Base-by-base conservation (phyloP, 2,113 vertebrate species). In the Suricata suricatta region DNA sequence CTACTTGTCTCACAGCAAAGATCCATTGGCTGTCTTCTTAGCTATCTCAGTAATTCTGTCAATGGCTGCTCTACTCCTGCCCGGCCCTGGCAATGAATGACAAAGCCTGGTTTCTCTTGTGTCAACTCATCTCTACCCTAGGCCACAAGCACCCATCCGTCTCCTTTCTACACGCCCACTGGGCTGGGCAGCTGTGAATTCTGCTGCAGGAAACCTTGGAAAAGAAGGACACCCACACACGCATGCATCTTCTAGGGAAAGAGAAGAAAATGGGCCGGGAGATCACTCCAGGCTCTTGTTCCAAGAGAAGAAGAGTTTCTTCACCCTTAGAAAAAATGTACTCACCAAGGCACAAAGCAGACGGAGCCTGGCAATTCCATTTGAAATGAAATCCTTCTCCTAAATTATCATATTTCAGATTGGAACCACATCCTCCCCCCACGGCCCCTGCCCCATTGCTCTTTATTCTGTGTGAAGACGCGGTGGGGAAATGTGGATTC, bases 371-470 rank as follows among this genome's bases (percentile, higher is more conserved):
- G 52, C 9, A 50, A 93, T 86, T 85, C 25, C 74, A 7, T 57
- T 52, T 57, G 38, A 86, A 93, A 79, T 89, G 63, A 87, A 86
- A 52, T 64, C 31, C 31, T 16, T 63, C 35, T 79, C 82, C 81
- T 87, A 93, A 91, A 93, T 96, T 23, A 90, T 21, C 82, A n/a
- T 90, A 89, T 89, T 97, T 94, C 88, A 88, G 90, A 72, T 79
- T 86, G 68, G 41, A 96, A 84, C 44, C 68, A 7, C 52, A 7
- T 13, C 60, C 21, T 38, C 79, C 12, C 16, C 4, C 3, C 1
- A 13, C 27, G 1, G 76, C 17, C 72, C 71, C 27, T 52, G 63
- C 33, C 52, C 57, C 21, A 1, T 9, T 25, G 47, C 52, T 81
- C 96, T 95, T 71, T 79, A 50, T 74, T 90, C 64, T 23, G 21